These are phyloP conservation scores for Malthinus flaveolus DNA, from an alignment of 2,888 invertebrate species.

Conservation along the genomic window DNA sequence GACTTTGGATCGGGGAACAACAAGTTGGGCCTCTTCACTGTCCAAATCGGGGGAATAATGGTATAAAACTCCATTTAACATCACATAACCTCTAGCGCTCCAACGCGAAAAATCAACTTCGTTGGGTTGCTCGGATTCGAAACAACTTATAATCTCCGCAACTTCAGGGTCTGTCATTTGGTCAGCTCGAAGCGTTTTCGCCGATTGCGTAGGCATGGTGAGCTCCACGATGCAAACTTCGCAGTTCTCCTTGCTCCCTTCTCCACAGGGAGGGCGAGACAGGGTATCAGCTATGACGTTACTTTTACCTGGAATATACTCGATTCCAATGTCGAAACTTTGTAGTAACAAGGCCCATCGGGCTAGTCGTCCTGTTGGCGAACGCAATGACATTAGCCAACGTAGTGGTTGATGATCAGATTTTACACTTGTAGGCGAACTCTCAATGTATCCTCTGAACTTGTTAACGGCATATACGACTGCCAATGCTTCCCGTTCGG, in stretches of 20 bases:
- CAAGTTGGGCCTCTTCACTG: slow-evolving; percentile 38
- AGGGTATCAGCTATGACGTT: slow-evolving; percentile 45
- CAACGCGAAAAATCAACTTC: slow-evolving; percentile 15
- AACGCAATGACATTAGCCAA: no score
- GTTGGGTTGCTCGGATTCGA: slow-evolving; percentile 10
- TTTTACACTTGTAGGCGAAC: no score
- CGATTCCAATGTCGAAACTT: no score
- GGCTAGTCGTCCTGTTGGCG: no score
- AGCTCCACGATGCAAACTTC: neutral
- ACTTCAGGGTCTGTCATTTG: slow-evolving; percentile 31
- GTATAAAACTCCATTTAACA: slow-evolving; percentile 28
- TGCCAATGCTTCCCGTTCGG: no score
- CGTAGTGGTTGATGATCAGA: no score
- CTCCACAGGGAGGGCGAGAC: slow-evolving; percentile 43
- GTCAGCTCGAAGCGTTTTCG: no score
- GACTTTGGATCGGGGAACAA: no score
- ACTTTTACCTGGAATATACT: no score
- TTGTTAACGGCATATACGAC: no score
- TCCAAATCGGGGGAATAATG: slow-evolving; percentile 21
- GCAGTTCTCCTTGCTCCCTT: slow-evolving; percentile 37
- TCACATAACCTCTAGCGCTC: slow-evolving; percentile 21
- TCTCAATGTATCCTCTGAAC: no score
- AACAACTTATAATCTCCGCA: slow-evolving; percentile 22
- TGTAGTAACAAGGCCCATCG: no score
- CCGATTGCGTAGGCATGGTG: slow-evolving; percentile 18